Evolutionary conservation across 2,113 vertebrate genomes (phyloP), one percentile per base, ranked within the genome.

Genomic region (Telmatochromis sp.): DNA sequence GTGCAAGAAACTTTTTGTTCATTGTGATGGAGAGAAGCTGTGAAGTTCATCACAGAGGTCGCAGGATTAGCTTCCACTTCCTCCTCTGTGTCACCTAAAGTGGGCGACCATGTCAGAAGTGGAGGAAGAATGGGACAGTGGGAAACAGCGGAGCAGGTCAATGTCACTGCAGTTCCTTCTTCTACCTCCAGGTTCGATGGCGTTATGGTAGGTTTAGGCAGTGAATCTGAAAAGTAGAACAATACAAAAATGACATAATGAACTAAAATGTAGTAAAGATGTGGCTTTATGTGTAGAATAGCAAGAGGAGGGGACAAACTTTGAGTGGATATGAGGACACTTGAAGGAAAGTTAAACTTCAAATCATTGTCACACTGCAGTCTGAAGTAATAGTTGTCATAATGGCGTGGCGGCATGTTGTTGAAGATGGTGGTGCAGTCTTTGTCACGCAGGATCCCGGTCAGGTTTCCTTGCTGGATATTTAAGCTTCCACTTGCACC

Each of bases 391-490:
- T 93, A 95, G 65, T 23, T 42, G 21, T 91, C 86, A 4, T 87
- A 33, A 8, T 92, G 40, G 33, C 73, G 31, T 1, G 51, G 2
- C 2, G 82, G 81, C 40, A 95, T 28, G 84, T 91, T 89, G 82
- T 84, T 23, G 80, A 96, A 91, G 83, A 94, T 37, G 80, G 91
- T 94, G 89, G 92, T 95, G 91, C 95, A 96, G 84, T 95, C 85
- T 80, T 91, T 93, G 4, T 91, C 31, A 1, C 7, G 75, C 54
- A 96, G 75, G 65, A 13, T 65, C 50, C 95, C 95, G 0, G 71
- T 90, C 6, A 95, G 86, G 50, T 88, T 88, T 73, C 94, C 94
- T 12, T 92, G 93, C 55, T 94, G 28, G 47, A 80, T 21, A 51
- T 94, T 93, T 4, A 11, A 14, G 9, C 5, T 35, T 1, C 80